Base-by-base conservation (phyloP, 2,797 vertebrate species). In the Acropternis orthonyx region DNA sequence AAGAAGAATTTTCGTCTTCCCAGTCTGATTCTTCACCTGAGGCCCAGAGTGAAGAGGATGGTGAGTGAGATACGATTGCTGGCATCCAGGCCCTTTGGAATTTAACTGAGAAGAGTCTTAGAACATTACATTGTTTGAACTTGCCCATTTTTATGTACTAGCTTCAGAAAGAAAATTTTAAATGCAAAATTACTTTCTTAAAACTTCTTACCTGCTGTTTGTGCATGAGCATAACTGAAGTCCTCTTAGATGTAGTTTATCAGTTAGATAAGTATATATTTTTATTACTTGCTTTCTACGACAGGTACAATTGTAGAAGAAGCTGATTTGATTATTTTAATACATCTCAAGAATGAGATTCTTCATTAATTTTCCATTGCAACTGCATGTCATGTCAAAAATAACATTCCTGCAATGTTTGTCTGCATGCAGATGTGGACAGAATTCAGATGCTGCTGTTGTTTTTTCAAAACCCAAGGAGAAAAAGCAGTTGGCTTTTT, bases 1-100 rank as follows among this genome's bases (percentile, higher is more conserved):
- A 99, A 96, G 99, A 99, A 96, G 99, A 98, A 91, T 99, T 99
- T 93, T 98, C 98, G 7, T 97, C 98, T 37, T 97, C 98, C 28
- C 98, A 98, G 13, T 98, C 99, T 1, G 98, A 98, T 79, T 99
- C 99, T 72, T 99, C 99, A 82, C 98, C 98, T 55, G 99, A 99
- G 93, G 98, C 98, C 81, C 98, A 97, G 62, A 98, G 98, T 78
- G 98, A 99, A 75, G 98, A 99, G 58, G 98, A 99, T 92, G 99
- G 98, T 99, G 93, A 98, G 98, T 59, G 4, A 49, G 43, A 65
- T 30, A 19, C 14, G 37, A 2, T 10, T 87, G 78, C 66, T 92
- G 81, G 26, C 67, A 27, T 28, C 30, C 34, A 28, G 39, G 19
- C 37, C 65, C 17, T 7, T 48, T 74, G 51, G 51, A 58, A 28